Evolutionary conservation across 2,888 invertebrate species (phyloP), one percentile per base, ranked within the genome.

Genomic region (Pachliopta kotzebuea): DNA sequence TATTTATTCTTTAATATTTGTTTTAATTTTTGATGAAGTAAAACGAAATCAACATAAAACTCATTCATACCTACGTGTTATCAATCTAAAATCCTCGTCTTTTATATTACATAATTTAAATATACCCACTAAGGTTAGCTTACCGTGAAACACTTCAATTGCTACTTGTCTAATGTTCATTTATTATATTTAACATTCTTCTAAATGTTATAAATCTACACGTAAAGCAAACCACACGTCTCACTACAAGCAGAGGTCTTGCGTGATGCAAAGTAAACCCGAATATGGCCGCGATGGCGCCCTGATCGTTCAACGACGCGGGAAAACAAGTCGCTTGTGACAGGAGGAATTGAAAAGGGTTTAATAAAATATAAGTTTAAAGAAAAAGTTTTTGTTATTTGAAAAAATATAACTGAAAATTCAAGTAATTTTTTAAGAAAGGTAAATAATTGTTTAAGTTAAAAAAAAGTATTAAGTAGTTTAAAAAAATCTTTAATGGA

Each of bases 71-170:
- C 11, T 52, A 21, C 11, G n/a, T 21, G 24, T 61, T 61, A 49
- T 56, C 62, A 29, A 37, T 52, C 23, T 60, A 42, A 56, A 56
- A 56, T 66, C 68, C 52, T 61, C 72, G 64, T 68, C 62, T 65
- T 72, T 75, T 74, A 72, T 74, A 76, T 89, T 88, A 89, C 81
- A 89, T 89, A 89, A 89, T 75, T 77, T 70, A 65, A 67, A 49
- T 3, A 65, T 68, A 66, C 74, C 62, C 64, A 68, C 68, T 68
- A 6, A 45, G 45, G 49, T 23, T 65, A 72, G 77, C 88, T 86
- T 81, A 89, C 89, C 88, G 82, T 77, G 59, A 70, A 62, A 68
- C 67, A 65, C 55, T 54, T 57, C 24, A 70, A 75, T 73, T 71
- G 72, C 69, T 72, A 71, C 68, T 63, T 67, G 70, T 67, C 66